These are phyloP conservation scores for Callipepla squamata DNA, from an alignment of 2,113 vertebrate species.

Conservation along the genomic window DNA sequence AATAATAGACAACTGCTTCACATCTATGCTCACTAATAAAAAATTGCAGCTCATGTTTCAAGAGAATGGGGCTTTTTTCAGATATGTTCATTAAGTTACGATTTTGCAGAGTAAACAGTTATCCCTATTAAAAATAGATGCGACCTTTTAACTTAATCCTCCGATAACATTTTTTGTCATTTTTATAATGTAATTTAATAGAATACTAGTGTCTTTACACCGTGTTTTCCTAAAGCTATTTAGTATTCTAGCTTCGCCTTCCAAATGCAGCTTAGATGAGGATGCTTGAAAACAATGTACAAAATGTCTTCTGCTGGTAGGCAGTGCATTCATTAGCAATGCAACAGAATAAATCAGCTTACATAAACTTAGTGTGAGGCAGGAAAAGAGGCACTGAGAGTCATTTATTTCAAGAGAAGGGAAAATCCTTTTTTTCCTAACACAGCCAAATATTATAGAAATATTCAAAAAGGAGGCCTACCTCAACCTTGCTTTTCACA, in stretches of 20 bases:
- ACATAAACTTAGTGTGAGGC: not conserved
- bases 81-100: not conserved
- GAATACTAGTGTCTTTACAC: not conserved
- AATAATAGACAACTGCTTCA: not conserved
- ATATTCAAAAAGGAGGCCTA: not conserved
- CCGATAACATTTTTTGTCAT: not conserved
- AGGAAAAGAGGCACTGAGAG: not conserved
- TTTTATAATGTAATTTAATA: not conserved
- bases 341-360: not conserved
- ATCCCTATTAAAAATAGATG: not conserved
- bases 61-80: not conserved
- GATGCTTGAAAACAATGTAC: not conserved
- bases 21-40: not conserved
- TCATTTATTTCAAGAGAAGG: not conserved
- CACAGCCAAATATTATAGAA: not conserved
- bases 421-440: not conserved
- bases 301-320: not conserved
- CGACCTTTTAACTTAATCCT: not conserved
- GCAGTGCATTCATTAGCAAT: not conserved
- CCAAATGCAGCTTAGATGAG: not conserved
- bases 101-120: rapidly evolving
- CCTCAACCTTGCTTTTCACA: not conserved
- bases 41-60: not conserved
- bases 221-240: not conserved
- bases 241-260: not conserved